Evolutionary conservation across 2,888 invertebrate species (phyloP).

Genomic region (Parthenolecanium corni): DNA sequence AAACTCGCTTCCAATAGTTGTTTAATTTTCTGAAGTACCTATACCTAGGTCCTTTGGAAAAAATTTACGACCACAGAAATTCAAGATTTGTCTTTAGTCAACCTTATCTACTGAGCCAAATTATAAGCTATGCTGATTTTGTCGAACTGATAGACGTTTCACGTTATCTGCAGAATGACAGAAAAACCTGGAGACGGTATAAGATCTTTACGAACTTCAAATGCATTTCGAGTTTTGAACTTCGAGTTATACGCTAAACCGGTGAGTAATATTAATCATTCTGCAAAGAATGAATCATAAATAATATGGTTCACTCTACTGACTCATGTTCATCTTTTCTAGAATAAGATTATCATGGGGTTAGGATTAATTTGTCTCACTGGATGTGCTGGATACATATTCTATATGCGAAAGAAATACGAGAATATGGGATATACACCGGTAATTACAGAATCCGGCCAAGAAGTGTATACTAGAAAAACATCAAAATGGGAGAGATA

Average conservation of each 20-base stretch:
- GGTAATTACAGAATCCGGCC: slow-evolving; percentile 65
- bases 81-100: too few species aligned
- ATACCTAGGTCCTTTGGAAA: too few species aligned
- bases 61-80: too few species aligned
- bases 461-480: slow-evolving; percentile 59
- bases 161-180: slow-evolving; percentile 26
- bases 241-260: slow-evolving; percentile 83
- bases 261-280: slow-evolving; percentile 46
- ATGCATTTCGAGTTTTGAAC: slow-evolving; percentile 68
- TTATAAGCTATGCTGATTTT: too few species aligned
- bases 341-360: slow-evolving; percentile 79
- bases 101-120: too few species aligned
- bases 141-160: too few species aligned
- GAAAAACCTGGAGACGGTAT: slow-evolving; percentile 59
- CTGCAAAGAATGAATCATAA: neutral
- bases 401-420: slow-evolving; percentile 73
- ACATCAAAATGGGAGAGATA: slow-evolving; percentile 62
- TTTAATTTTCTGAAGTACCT: too few species aligned
- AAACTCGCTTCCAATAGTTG: too few species aligned
- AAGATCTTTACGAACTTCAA: slow-evolving; percentile 58
- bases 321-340: slow-evolving; percentile 36
- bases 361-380: slow-evolving; percentile 64
- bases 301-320: neutral
- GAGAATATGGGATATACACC: slow-evolving; percentile 68
- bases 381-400: slow-evolving; percentile 64